Evolutionary conservation across 2,113 vertebrate genomes (phyloP).

Genomic region (Bambusicola thoracicus): DNA sequence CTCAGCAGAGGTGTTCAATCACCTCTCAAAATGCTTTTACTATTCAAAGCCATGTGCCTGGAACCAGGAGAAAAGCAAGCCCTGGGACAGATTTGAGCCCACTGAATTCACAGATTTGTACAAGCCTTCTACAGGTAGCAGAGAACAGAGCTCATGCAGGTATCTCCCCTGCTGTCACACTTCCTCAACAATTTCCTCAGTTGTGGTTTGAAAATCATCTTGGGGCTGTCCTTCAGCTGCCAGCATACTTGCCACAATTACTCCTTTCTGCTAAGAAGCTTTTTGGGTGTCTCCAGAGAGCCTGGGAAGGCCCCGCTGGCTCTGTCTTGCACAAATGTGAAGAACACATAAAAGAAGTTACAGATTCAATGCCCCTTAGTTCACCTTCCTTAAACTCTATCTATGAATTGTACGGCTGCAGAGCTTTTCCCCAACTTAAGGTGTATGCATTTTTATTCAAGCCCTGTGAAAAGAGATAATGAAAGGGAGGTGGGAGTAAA

Average conservation of each 20-base stretch:
- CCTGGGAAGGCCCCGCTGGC: not conserved
- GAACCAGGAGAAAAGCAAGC: not conserved
- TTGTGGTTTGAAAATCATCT: slow-evolving; percentile 21
- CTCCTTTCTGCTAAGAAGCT: not conserved
- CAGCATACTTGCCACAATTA: slow-evolving; percentile 37
- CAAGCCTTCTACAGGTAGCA: not conserved
- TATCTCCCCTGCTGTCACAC: not conserved
- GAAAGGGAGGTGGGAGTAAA: slow-evolving; percentile 55
- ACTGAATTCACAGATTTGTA: not conserved
- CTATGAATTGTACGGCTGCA: not conserved
- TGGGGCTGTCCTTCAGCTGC: slow-evolving; percentile 4
- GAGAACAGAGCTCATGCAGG: not conserved
- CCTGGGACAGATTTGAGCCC: not conserved
- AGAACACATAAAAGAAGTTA: slow-evolving; percentile 31
- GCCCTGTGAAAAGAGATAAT: slow-evolving; percentile 36
- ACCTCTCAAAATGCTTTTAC: not conserved
- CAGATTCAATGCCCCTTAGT: slow-evolving; percentile 21
- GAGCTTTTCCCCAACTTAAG: slow-evolving; percentile 31
- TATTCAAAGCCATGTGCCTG: not conserved
- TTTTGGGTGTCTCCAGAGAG: slow-evolving; percentile 34
- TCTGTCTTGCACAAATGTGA: not conserved
- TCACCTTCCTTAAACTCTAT: slow-evolving; percentile 50
- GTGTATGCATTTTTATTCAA: slow-evolving; percentile 22
- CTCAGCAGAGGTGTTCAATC: not conserved
- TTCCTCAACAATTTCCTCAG: not conserved